phyloP scores from a whole-genome alignment of 2,113 vertebrate species.

The Epinephelus moara region DNA sequence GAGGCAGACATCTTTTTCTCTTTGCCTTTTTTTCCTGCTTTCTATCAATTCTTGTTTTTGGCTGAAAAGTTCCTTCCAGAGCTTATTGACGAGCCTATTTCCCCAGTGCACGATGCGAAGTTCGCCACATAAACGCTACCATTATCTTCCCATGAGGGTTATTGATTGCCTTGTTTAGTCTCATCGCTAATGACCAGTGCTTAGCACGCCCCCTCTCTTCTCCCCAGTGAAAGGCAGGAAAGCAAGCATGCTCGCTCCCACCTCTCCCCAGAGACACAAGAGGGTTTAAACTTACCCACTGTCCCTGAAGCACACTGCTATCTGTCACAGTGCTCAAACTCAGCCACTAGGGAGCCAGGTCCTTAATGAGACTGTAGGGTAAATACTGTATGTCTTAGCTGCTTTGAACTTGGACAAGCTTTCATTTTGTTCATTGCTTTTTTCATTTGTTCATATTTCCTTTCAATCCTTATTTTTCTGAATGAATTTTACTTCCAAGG shows the following conservation, averaged over 20 bases:
- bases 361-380: conserved; percentile 73
- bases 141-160: conserved; percentile 39
- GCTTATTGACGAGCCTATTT: background rate
- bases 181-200: conserved; percentile 79
- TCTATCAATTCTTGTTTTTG: background rate
- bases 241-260: background rate
- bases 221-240: conserved; percentile 38
- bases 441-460: background rate
- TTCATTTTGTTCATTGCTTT: conserved; percentile 3
- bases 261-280: conserved; percentile 21
- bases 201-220: conserved; percentile 34
- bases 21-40: background rate
- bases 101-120: background rate
- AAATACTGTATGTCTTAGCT: conserved; percentile 37
- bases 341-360: conserved; percentile 40
- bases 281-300: conserved; percentile 70
- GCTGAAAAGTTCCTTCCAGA: no score
- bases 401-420: background rate
- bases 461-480: background rate
- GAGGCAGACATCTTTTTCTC: background rate
- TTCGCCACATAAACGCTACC: background rate
- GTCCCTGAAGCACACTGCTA: conserved; percentile 62
- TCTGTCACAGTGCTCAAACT: conserved; percentile 52
- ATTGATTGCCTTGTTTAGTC: conserved; percentile 62
- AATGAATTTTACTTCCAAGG: background rate